Conservation (phyloP, 2,797 vertebrate species). For the Nothura maculosa region DNA sequence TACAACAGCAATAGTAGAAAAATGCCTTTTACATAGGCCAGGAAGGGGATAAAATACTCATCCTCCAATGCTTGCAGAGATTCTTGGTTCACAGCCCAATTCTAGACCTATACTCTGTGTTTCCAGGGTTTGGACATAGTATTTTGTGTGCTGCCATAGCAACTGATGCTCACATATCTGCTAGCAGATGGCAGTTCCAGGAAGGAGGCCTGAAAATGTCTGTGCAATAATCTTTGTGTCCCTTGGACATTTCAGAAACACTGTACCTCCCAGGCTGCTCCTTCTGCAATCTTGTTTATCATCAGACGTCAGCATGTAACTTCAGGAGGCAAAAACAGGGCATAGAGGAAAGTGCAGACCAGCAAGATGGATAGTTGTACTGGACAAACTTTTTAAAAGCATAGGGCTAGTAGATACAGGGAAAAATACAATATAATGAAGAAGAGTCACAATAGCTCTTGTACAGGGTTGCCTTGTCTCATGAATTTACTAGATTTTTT, state of each 20-base stretch:
- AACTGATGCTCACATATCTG: slow-evolving; percentile 70
- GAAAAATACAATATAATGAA: neutral
- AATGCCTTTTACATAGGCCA: neutral
- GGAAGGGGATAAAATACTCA: neutral
- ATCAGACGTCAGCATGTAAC: neutral
- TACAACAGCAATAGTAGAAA: neutral
- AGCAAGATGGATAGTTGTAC: neutral
- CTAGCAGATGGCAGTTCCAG: slow-evolving; percentile 69
- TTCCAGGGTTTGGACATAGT: slow-evolving; percentile 59
- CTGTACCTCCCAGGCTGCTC: neutral
- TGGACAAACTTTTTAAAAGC: neutral
- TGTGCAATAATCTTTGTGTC: slow-evolving; percentile 12
- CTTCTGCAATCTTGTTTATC: neutral
- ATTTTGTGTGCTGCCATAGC: slow-evolving; percentile 66
- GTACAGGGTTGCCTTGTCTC: neutral
- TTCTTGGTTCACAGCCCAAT: slow-evolving; percentile 53
- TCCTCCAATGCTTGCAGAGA: neutral
- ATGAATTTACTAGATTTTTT: neutral
- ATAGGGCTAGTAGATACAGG: neutral
- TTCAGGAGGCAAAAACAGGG: neutral
- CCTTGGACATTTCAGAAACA: slow-evolving; percentile 36
- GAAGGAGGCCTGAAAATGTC: slow-evolving; percentile 59
- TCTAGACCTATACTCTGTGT: slow-evolving; percentile 30
- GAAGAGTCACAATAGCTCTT: neutral
- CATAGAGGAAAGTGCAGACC: neutral